Percentiles rank a stretch among this genome's conserved stretches.
phyloP scores from a whole-genome alignment of 2,888 invertebrate species.

The Dasysyrphus tricinctus region DNA sequence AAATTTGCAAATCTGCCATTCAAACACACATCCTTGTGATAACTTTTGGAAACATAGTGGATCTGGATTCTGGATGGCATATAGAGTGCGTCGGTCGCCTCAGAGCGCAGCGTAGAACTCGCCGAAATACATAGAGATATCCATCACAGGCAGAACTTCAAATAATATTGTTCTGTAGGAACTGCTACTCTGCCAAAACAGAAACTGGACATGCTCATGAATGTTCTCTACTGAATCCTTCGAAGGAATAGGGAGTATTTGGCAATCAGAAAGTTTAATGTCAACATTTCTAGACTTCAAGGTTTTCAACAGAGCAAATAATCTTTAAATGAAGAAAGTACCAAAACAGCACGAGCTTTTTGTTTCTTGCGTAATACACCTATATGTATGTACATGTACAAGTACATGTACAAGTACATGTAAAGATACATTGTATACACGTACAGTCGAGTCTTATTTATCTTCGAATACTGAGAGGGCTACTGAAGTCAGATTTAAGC shows the following conservation, averaged over 20 bases:
- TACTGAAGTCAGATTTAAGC: too few relatives aligned
- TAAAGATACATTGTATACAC: too few relatives aligned
- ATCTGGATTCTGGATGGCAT: not conserved
- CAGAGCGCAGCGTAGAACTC: too few relatives aligned
- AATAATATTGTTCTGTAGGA: not conserved
- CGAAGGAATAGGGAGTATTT: constrained; percentile 38
- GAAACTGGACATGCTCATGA: not conserved
- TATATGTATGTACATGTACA: too few relatives aligned
- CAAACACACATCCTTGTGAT: constrained; percentile 15
- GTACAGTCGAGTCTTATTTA: too few relatives aligned
- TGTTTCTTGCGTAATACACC: too few relatives aligned
- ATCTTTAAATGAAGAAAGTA: too few relatives aligned
- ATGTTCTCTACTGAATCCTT: not conserved
- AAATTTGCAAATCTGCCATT: constrained; percentile 56
- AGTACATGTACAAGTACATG: too few relatives aligned
- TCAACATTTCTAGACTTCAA: constrained; percentile 46
- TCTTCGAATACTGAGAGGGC: too few relatives aligned
- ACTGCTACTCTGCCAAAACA: not conserved
- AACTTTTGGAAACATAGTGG: constrained; percentile 25
- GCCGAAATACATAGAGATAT: not conserved
- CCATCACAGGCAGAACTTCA: not conserved
- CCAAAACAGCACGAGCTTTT: too few relatives aligned
- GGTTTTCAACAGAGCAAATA: constrained; percentile 58
- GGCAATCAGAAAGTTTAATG: constrained; percentile 67
- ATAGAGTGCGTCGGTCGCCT: too few relatives aligned